Base-by-base conservation (phyloP, 2,797 vertebrate species). In the Prunella strophiata region DNA sequence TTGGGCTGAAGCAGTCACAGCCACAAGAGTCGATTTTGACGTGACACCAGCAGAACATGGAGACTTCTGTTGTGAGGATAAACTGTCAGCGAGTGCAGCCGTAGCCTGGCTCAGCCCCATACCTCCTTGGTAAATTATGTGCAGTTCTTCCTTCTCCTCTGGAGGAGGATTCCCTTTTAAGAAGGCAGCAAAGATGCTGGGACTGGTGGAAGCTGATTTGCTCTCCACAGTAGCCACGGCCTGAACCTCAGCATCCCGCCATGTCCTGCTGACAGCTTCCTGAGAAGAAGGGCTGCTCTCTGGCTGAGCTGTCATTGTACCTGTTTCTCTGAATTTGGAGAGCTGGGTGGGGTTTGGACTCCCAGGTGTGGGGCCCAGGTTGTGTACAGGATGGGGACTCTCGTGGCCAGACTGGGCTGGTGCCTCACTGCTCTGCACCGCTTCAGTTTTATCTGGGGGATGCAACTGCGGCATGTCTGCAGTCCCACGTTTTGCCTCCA, bases 171-270 rank as follows among this genome's bases (percentile, higher is more conserved):
- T 98, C 71, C 91, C 97, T 81, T 97, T 97, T 48, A 97, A 83
- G 54, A 97, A 89, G 2, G 97, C 95, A 12, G 98, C 73, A 50
- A 99, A 96, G 96, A 99, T 98, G 91, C 98, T 98, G 8, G 99
- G 99, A 91, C 99, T 99, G 17, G 99, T 99, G 85, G 98, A 98
- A 45, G 99, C 98, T 0, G 99, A 98, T 87, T 98, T 99, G 91
- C 97, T 99, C 94, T 99, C 98, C 16, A 98, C 98, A 1, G 96
- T 94, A 8, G 98, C 98, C 78, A 99, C 99, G 0, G 99, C 99
- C 95, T 99, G 99, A 59, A 99, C 99, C 95, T 98, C 99, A 16
- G 98, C 98, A 76, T 99, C 99, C 38, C 98, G 98, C 82, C 87
- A 95, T 45, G 97, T 97, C 84, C 97, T 97, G 85, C 30, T 97